Percentiles rank a stretch among this genome's conserved stretches.
These are phyloP conservation scores for Polylopha cassiicola DNA, from an alignment of 2,888 invertebrate genomes.

Conservation along the genomic window DNA sequence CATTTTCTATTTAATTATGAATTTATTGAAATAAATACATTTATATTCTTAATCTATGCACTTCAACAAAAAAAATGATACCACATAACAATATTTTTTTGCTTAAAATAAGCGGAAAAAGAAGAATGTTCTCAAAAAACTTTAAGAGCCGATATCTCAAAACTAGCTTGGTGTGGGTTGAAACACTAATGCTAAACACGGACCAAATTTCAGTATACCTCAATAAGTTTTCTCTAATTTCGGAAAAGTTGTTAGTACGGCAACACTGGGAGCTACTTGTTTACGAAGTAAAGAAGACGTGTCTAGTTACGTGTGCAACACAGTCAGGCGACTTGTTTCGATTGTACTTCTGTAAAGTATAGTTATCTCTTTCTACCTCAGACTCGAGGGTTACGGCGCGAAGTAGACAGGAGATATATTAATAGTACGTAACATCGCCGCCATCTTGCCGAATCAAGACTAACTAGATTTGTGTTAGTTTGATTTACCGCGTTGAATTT, in stretches of 20 bases:
- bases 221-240: not conserved
- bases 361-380: constrained; percentile 48
- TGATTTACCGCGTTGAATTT: constrained; percentile 16
- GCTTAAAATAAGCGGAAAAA: too few relatives aligned
- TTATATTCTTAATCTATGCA: too few relatives aligned
- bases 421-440: constrained; percentile 67
- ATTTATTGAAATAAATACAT: too few relatives aligned
- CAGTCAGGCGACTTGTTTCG: constrained; percentile 36
- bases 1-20: too few relatives aligned
- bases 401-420: constrained; percentile 58
- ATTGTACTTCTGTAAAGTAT: constrained; percentile 53
- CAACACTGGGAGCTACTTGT: constrained; percentile 60
- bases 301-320: constrained; percentile 73
- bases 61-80: too few relatives aligned
- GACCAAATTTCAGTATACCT: too few relatives aligned
- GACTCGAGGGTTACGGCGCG: constrained; percentile 23
- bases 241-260: constrained; percentile 31
- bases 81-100: too few relatives aligned
- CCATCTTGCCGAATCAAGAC: constrained; percentile 70
- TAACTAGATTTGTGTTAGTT: constrained; percentile 45
- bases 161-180: too few relatives aligned
- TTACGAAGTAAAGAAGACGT: constrained; percentile 72
- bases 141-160: too few relatives aligned
- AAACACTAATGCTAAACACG: too few relatives aligned
- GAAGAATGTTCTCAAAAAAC: too few relatives aligned